Evolutionary conservation across 2,113 vertebrate species (phyloP).

Genomic region (Lucifuga dentata): DNA sequence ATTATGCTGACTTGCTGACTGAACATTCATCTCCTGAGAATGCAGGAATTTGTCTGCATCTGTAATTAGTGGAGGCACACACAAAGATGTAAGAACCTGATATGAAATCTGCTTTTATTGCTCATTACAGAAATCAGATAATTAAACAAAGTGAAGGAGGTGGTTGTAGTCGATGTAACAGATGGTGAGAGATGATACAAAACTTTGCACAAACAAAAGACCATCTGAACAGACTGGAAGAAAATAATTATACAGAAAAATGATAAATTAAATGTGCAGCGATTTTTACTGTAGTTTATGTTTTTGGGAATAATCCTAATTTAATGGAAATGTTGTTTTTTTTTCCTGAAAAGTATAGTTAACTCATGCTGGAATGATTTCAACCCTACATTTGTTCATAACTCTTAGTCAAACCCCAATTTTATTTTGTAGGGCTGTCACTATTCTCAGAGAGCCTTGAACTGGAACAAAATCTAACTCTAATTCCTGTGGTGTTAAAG

Average conservation of each 20-base stretch:
- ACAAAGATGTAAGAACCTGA: conserved; percentile 27
- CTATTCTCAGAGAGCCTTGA: conserved; percentile 25
- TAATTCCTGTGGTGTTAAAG: conserved; percentile 35
- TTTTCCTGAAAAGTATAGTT: no score
- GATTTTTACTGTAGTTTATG: no score
- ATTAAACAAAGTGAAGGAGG: conserved; percentile 5
- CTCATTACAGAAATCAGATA: conserved; percentile 40
- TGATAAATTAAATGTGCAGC: not conserved
- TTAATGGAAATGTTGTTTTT: no score
- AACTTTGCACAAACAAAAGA: conserved; percentile 26
- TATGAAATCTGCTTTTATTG: conserved; percentile 39
- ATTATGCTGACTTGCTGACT: conserved; percentile 63
- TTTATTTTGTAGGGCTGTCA: not conserved
- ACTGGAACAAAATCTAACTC: conserved; percentile 25
- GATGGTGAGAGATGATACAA: conserved; percentile 10
- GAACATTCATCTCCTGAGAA: conserved; percentile 58
- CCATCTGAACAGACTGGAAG: not conserved
- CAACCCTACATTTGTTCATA: no score
- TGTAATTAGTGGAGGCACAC: conserved; percentile 51
- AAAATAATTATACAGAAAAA: not conserved
- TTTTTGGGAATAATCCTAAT: no score
- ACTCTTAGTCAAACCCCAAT: no score
- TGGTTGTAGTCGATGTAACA: conserved; percentile 18
- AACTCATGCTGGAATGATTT: no score
- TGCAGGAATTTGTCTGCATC: conserved; percentile 57